These are phyloP conservation scores for Phalacrocorax pelagicus DNA, from an alignment of 2,113 vertebrate genomes.

Conservation along the genomic window DNA sequence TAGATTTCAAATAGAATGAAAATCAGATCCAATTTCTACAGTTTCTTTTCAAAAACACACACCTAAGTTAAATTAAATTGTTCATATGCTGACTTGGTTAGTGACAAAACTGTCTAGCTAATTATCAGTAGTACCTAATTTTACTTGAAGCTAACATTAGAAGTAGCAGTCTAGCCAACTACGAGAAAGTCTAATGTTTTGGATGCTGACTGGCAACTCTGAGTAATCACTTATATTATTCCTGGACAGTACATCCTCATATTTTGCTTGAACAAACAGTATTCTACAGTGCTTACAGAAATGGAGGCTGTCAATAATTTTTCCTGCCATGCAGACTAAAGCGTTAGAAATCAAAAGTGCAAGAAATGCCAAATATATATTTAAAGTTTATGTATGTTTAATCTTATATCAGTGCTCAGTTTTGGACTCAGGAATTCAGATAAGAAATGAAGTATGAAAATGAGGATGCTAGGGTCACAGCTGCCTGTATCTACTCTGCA, in stretches of 20 bases:
- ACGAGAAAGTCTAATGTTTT: not conserved
- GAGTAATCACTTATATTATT: not conserved
- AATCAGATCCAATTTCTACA: not conserved
- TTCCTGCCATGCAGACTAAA: not conserved
- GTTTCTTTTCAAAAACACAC: not conserved
- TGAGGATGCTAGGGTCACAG: conserved; percentile 60
- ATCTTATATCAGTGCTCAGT: conserved; percentile 48
- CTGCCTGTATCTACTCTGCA: conserved; percentile 45
- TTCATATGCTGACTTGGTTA: not conserved
- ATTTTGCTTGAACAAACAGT: not conserved
- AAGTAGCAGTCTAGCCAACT: not conserved
- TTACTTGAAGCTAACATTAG: not conserved
- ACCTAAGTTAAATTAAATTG: not conserved
- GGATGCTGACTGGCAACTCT: not conserved
- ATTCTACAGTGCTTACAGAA: conserved; percentile 5
- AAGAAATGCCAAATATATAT: conserved; percentile 12
- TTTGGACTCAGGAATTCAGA: conserved; percentile 54
- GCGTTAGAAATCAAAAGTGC: conserved; percentile 21
- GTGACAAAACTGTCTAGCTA: not conserved
- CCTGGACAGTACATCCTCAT: not conserved
- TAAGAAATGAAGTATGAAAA: conserved; percentile 69
- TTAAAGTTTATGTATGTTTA: conserved; percentile 52
- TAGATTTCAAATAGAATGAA: not conserved
- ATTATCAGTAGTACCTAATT: not conserved
- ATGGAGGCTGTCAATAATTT: not conserved